Evolutionary conservation across 2,888 invertebrate genomes (phyloP).

Genomic region (Nebria salina): DNA sequence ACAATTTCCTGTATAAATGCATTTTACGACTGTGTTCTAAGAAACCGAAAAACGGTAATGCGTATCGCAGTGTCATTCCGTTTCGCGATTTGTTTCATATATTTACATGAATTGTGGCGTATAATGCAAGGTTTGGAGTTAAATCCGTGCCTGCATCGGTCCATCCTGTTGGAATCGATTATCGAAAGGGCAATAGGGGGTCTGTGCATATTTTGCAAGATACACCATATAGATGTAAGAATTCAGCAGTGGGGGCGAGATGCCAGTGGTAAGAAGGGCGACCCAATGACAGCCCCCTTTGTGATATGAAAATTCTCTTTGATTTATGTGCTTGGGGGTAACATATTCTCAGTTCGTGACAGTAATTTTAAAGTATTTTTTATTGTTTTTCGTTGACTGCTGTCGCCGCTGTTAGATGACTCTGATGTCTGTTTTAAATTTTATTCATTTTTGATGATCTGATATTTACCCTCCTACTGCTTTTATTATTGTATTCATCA

Average conservation of each 20-base stretch:
- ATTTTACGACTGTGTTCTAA: not conserved
- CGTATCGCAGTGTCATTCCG: not conserved
- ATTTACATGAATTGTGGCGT: too few relatives aligned
- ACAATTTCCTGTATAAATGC: not conserved
- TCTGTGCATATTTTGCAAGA: slow-evolving; percentile 39
- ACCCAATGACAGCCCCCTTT: slow-evolving; percentile 23
- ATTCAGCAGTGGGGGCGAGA: slow-evolving; percentile 11
- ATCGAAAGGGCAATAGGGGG: slow-evolving; percentile 40
- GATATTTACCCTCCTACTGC: not conserved
- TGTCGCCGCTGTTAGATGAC: not conserved
- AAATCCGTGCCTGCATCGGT: not conserved
- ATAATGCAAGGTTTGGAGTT: not conserved
- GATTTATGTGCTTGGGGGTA: slow-evolving; percentile 58
- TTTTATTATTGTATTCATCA: slow-evolving; percentile 13
- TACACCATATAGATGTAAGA: slow-evolving; percentile 3
- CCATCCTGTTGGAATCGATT: slow-evolving; percentile 38
- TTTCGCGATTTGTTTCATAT: not conserved
- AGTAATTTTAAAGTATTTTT: slow-evolving; percentile 62
- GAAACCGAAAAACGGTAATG: not conserved
- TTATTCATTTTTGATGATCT: slow-evolving; percentile 33
- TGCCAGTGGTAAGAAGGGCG: not conserved
- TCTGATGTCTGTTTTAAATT: slow-evolving; percentile 38
- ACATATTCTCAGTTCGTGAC: slow-evolving; percentile 61
- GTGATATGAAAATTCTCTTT: slow-evolving; percentile 53
- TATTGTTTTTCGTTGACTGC: slow-evolving; percentile 57